Conservation (phyloP, 2,888 invertebrate species). For the Lutraria lutraria region DNA sequence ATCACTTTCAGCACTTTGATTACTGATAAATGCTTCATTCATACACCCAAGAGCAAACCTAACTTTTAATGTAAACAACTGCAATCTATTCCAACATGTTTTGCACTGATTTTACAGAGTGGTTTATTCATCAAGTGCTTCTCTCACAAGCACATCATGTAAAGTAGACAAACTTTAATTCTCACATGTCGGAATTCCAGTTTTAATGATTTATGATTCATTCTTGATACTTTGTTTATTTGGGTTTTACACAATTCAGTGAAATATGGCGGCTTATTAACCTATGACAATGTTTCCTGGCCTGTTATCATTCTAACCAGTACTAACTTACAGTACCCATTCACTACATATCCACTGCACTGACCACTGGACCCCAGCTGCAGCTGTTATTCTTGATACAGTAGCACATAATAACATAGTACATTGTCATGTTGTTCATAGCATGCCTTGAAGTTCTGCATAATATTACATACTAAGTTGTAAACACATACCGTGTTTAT, state of each 20-base stretch:
- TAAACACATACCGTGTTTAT: neutral
- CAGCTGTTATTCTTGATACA: too few relatives aligned
- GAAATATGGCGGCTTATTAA: too few relatives aligned
- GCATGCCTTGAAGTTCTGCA: neutral
- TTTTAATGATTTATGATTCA: neutral
- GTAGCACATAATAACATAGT: too few relatives aligned
- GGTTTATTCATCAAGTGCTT: neutral
- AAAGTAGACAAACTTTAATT: neutral
- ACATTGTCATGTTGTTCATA: neutral
- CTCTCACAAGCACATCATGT: neutral
- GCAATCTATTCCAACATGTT: neutral
- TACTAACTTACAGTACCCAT: too few relatives aligned
- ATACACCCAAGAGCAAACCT: neutral
- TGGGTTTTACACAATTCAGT: too few relatives aligned
- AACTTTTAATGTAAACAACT: conserved; percentile 3
- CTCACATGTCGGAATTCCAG: neutral
- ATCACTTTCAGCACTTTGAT: neutral
- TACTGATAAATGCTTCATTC: conserved; percentile 1
- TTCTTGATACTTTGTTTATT: too few relatives aligned
- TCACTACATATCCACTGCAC: too few relatives aligned
- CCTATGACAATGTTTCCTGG: too few relatives aligned
- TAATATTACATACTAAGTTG: neutral
- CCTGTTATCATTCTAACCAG: too few relatives aligned
- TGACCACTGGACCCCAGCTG: too few relatives aligned
- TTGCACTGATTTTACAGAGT: neutral